phyloP scores from a whole-genome alignment of 2,888 invertebrate genomes.

The Strigamia transsilvanica region DNA sequence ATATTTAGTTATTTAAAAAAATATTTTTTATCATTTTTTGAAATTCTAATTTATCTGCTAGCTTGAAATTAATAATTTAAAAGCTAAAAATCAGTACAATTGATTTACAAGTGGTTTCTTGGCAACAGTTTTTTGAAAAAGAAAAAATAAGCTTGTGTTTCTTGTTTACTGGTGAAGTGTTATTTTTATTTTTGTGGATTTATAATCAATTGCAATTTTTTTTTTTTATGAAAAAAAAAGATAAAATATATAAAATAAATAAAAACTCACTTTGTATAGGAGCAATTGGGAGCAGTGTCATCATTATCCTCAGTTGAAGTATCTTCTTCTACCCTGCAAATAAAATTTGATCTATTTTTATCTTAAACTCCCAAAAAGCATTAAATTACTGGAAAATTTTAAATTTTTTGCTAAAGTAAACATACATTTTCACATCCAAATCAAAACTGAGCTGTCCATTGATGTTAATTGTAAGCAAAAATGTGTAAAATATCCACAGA shows the following conservation, averaged over 20 bases:
- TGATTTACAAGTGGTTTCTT: too few relatives aligned
- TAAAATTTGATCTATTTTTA: background rate
- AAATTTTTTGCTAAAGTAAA: too few relatives aligned
- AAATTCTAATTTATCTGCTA: too few relatives aligned
- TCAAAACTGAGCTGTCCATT: too few relatives aligned
- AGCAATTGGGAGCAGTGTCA: background rate
- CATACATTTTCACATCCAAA: too few relatives aligned
- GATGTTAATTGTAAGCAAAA: too few relatives aligned
- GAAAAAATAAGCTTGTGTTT: background rate
- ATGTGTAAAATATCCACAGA: background rate
- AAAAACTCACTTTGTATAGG: background rate
- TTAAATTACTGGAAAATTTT: too few relatives aligned
- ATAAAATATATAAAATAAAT: background rate
- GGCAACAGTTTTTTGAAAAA: too few relatives aligned
- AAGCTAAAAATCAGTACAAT: too few relatives aligned
- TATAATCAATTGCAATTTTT: background rate
- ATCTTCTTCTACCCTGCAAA: background rate
- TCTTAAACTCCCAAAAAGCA: background rate
- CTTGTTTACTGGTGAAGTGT: background rate
- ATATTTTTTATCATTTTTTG: too few relatives aligned
- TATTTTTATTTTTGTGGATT: background rate
- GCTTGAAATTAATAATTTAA: too few relatives aligned
- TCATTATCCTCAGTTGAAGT: conserved; percentile 1
- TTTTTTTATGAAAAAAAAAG: background rate
- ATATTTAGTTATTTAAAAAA: too few relatives aligned